These are phyloP conservation scores for Nasonia vitripennis DNA, from an alignment of 1,140 invertebrate genomes.

Conservation along the genomic window DNA sequence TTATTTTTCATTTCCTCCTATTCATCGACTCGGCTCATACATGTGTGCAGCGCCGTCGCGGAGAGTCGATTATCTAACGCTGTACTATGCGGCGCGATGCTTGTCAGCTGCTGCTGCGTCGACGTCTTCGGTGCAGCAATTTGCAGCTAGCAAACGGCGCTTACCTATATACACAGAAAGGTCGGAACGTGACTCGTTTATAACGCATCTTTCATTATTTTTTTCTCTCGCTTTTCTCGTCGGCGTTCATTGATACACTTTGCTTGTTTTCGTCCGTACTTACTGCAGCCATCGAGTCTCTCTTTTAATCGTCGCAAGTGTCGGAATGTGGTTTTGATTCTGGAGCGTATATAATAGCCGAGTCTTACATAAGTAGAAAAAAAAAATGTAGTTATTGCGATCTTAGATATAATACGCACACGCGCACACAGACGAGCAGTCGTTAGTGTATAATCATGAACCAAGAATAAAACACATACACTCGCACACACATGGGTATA, in stretches of 20 bases:
- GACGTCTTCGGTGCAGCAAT: not conserved
- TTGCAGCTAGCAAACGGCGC: not conserved
- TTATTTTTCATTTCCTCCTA: conserved; percentile 28
- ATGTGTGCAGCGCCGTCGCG: not conserved
- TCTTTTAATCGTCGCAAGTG: not conserved
- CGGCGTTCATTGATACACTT: not conserved
- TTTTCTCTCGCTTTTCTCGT: not conserved
- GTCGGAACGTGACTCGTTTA: not conserved
- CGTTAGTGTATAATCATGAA: not conserved
- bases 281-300: not conserved
- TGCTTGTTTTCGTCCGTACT: not conserved
- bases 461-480: conserved; percentile 6
- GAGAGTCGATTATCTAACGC: conserved; percentile 25
- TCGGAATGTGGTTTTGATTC: not conserved
- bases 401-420: not conserved
- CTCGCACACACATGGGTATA: not conserved
- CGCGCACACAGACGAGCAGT: not conserved
- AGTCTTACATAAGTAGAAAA: not conserved
- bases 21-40: not conserved
- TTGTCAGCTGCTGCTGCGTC: not conserved
- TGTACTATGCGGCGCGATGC: not conserved
- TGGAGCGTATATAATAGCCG: not conserved
- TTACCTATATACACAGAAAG: not conserved
- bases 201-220: not conserved
- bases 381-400: not conserved